Conservation (phyloP, 2,888 invertebrate genomes). For the Lumbricus terrestris region DNA sequence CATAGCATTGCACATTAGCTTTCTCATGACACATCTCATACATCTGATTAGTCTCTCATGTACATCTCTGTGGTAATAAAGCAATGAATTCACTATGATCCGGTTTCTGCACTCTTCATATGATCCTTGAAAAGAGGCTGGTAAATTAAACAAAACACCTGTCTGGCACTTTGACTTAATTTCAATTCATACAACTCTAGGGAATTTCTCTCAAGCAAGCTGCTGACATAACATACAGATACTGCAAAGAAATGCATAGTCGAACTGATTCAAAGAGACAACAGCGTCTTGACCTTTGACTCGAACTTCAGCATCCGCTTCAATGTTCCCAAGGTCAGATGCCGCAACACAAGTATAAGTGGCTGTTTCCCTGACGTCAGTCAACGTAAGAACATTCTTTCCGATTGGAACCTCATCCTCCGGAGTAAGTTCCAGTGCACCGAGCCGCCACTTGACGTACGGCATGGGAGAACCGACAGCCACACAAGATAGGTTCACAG, state of each 20-base stretch:
- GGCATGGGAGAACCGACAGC: conserved; percentile 99
- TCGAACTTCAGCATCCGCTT: conserved; percentile 82
- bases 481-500: conserved; percentile 89
- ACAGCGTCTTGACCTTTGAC: conserved; percentile 76
- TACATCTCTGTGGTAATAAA: neutral
- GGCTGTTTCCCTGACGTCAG: conserved; percentile 83
- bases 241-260: neutral
- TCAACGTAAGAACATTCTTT: conserved; percentile 80
- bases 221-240: neutral
- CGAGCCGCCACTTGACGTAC: conserved; percentile 71
- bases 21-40: neutral
- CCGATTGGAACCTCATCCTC: conserved; percentile 66
- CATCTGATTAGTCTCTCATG: neutral
- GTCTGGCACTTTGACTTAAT: neutral
- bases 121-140: neutral
- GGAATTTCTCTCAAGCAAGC: neutral
- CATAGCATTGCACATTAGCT: neutral
- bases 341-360: conserved; percentile 97
- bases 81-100: neutral
- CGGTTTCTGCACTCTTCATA: neutral
- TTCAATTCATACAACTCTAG: neutral
- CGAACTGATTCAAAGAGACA: neutral
- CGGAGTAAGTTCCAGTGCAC: conserved; percentile 71
- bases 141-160: neutral
- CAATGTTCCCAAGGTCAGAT: conserved; percentile 90